Percentiles rank a stretch among this genome's conserved stretches.
Conservation (phyloP, 2,113 vertebrate species). For the Lanius ludovicianus region DNA sequence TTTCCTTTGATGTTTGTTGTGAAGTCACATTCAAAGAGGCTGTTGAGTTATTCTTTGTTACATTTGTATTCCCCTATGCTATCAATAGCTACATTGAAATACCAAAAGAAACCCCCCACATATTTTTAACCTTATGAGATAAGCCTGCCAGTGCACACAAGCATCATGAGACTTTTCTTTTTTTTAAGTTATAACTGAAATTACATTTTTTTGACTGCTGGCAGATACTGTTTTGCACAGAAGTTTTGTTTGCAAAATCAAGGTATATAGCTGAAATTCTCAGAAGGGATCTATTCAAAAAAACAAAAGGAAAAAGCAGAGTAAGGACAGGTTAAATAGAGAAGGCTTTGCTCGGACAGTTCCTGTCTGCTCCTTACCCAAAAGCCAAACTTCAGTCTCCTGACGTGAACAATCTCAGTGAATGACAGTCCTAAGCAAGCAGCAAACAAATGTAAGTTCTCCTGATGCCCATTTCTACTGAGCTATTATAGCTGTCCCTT, state of each 20-base stretch:
- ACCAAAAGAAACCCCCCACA: accelerated
- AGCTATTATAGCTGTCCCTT: not conserved
- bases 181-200: not conserved
- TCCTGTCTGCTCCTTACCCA: not conserved
- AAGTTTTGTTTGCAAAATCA: not conserved
- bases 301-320: not conserved
- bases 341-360: not conserved
- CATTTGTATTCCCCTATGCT: not conserved
- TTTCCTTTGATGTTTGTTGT: not conserved
- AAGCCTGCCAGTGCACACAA: not conserved
- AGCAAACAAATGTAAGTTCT: not conserved
- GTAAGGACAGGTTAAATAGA: not conserved
- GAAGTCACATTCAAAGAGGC: not conserved
- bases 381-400: not conserved
- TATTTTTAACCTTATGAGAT: not conserved
- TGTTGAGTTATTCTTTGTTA: not conserved
- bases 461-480: not conserved
- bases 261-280: not conserved
- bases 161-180: not conserved
- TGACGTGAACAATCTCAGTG: not conserved
- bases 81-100: not conserved
- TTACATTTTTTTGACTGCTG: not conserved
- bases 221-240: not conserved
- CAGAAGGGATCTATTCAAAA: not conserved
- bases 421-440: not conserved